phyloP scores from a whole-genome alignment of 2,888 invertebrate species.

The Synergus gifuensis region DNA sequence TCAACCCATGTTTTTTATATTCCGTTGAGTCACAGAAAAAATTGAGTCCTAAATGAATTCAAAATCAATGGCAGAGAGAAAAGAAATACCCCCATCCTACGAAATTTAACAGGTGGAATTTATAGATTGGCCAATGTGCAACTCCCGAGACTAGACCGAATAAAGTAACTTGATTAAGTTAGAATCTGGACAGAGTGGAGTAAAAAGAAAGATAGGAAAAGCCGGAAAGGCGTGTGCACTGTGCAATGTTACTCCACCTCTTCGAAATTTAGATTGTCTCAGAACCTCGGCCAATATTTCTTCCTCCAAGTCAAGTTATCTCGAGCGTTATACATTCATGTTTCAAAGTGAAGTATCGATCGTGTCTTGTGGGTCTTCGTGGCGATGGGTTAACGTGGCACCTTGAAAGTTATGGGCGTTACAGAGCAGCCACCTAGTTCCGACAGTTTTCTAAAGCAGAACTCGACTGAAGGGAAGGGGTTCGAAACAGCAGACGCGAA shows the following conservation, averaged over 20 bases:
- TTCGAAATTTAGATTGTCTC: conserved; percentile 33
- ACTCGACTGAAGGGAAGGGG: conserved; percentile 19
- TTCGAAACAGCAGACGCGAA: conserved; percentile 20
- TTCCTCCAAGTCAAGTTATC: conserved; percentile 12
- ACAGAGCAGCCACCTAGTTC: conserved; percentile 52
- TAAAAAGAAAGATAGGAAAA: neutral
- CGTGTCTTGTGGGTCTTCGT: conserved; percentile 47
- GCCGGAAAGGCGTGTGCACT: conserved; percentile 11
- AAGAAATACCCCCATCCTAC: neutral
- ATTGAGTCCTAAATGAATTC: too few relatives aligned
- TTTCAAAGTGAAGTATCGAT: conserved; percentile 40
- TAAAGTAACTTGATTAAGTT: conserved; percentile 16
- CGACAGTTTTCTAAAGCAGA: conserved; percentile 48
- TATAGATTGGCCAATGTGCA: neutral
- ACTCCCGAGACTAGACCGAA: neutral
- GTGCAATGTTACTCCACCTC: conserved; percentile 2
- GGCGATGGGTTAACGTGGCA: conserved; percentile 46
- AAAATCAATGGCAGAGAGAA: neutral
- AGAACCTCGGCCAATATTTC: conserved; percentile 25
- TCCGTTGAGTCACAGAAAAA: too few relatives aligned
- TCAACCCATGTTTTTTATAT: too few relatives aligned
- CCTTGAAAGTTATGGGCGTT: conserved; percentile 52
- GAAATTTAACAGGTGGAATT: neutral
- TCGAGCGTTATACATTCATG: conserved; percentile 38
- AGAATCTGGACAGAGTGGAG: neutral